Conservation (phyloP, 2,113 vertebrate species). For the Oceanites oceanicus region DNA sequence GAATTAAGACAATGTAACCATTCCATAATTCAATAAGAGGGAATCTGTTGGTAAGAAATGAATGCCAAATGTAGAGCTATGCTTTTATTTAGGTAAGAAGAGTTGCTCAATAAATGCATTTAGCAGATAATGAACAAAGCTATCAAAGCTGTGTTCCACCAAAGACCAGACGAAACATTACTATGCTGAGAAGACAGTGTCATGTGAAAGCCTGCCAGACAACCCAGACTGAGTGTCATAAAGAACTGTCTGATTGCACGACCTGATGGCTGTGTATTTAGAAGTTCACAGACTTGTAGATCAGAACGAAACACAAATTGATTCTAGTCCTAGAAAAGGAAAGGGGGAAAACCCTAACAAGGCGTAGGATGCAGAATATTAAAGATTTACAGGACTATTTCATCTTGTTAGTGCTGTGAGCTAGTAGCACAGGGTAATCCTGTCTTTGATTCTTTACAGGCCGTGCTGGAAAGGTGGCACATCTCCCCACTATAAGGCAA, state of each 20-base stretch:
- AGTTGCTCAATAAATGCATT: neutral
- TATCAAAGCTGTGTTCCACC: neutral
- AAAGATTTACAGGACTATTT: neutral
- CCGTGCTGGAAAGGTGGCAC: neutral
- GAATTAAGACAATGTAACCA: neutral
- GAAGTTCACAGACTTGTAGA: slow-evolving; percentile 27
- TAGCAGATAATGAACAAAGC: neutral
- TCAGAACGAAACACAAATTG: neutral
- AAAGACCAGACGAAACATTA: slow-evolving; percentile 8
- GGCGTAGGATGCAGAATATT: neutral
- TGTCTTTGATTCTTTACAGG: neutral
- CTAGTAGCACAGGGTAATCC: neutral
- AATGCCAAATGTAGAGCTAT: neutral
- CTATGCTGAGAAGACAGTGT: slow-evolving; percentile 17
- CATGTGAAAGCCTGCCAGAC: slow-evolving; percentile 33
- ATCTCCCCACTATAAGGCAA: neutral
- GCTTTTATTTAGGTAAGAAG: neutral
- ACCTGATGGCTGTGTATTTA: neutral
- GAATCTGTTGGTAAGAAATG: neutral
- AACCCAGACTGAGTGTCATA: neutral
- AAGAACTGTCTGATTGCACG: neutral
- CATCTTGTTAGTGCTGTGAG: neutral
- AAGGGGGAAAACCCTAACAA: neutral
- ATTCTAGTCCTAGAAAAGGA: neutral
- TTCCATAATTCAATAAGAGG: neutral